These are phyloP conservation scores for Tinamus major DNA, from an alignment of 2,797 vertebrate genomes.

Conservation along the genomic window DNA sequence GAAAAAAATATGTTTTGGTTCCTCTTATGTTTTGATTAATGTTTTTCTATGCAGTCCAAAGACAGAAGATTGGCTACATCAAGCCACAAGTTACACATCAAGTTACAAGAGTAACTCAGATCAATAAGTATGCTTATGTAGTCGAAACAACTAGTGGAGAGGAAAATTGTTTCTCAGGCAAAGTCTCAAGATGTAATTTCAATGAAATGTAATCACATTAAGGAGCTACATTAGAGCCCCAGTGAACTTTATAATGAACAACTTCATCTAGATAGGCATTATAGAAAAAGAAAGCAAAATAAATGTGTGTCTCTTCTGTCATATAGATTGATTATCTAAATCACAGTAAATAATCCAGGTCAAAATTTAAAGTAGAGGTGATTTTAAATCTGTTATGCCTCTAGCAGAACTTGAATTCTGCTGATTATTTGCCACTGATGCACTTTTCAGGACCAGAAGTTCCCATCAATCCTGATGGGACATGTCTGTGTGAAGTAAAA, in stretches of 20 bases:
- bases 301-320: background rate
- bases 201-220: background rate
- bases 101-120: background rate
- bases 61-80: background rate
- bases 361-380: background rate
- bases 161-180: background rate
- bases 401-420: background rate
- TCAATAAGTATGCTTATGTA: background rate
- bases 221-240: background rate
- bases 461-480: background rate
- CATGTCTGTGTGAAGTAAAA: background rate
- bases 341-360: background rate
- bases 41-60: background rate
- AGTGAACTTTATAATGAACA: background rate
- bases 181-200: background rate
- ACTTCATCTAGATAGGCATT: background rate
- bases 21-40: background rate
- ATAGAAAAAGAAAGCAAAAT: background rate
- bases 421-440: background rate
- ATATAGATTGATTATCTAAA: rapidly evolving
- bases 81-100: too few relatives aligned
- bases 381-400: background rate
- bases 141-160: background rate
- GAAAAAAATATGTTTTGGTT: rapidly evolving
- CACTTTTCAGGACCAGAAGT: background rate